Conservation (phyloP, 2,797 vertebrate species). For the Phalloptychus januarius region DNA sequence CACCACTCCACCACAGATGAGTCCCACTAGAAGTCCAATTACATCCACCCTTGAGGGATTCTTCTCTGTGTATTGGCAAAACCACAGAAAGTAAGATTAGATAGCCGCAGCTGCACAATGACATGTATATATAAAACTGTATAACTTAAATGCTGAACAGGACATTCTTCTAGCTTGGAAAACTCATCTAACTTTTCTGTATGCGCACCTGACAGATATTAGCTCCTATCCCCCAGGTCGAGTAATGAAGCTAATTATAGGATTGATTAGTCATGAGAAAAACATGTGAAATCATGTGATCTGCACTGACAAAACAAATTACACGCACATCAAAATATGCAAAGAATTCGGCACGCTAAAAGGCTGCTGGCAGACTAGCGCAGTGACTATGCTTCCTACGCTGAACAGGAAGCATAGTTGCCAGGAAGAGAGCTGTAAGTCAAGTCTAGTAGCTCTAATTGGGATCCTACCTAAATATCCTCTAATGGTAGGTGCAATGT, state of each 20-base stretch:
- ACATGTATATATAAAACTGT: too few species aligned
- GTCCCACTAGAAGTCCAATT: conserved; percentile 87
- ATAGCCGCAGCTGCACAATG: not conserved
- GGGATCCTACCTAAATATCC: too few species aligned
- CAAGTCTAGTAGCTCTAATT: not conserved
- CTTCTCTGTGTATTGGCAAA: conserved; percentile 62
- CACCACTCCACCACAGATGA: conserved; percentile 85
- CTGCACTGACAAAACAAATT: not conserved
- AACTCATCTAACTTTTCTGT: not conserved
- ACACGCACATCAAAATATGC: not conserved
- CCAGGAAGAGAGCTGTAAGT: not conserved
- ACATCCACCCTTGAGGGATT: conserved; percentile 81
- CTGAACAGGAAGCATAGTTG: not conserved
- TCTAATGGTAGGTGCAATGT: too few species aligned
- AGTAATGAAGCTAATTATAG: not conserved
- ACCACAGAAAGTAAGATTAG: conserved; percentile 4
- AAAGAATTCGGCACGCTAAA: not conserved
- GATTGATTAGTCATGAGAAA: not conserved
- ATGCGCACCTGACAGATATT: not conserved
- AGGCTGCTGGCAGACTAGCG: not conserved
- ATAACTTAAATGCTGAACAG: not conserved
- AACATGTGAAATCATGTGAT: not conserved
- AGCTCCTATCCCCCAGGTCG: too few species aligned
- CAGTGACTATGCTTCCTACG: not conserved
- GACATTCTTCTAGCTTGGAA: not conserved